phyloP scores from a whole-genome alignment of 2,888 invertebrate genomes.

The Heliconius sara region DNA sequence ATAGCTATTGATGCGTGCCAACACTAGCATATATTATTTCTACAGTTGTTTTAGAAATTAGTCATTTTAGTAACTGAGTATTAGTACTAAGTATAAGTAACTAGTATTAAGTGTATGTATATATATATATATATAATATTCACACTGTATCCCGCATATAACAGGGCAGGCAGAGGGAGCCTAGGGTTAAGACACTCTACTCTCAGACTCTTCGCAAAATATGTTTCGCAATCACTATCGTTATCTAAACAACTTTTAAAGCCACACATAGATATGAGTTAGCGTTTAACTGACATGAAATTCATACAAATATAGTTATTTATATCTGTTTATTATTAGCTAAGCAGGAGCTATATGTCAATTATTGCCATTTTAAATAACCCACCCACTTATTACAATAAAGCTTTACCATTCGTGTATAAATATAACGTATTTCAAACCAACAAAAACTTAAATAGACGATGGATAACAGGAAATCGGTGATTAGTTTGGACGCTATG shows the following conservation, averaged over 20 bases:
- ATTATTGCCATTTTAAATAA: neutral
- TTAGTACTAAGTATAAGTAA: too few species aligned
- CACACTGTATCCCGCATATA: too few species aligned
- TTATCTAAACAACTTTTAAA: neutral
- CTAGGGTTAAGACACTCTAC: too few species aligned
- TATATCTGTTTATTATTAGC: neutral
- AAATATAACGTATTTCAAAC: conserved; percentile 3
- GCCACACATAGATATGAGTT: neutral
- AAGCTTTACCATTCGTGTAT: neutral
- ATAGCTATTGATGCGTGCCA: neutral
- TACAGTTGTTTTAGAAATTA: neutral
- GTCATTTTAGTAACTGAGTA: neutral
- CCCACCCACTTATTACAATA: neutral
- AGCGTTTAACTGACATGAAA: neutral
- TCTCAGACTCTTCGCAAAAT: neutral
- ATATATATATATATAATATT: too few species aligned
- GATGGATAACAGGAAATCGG: neutral
- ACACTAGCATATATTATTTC: neutral
- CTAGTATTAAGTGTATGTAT: too few species aligned
- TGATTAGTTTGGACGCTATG: conserved; percentile 7
- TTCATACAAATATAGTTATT: neutral
- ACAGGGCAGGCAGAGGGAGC: too few species aligned
- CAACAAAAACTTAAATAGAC: neutral
- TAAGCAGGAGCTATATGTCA: neutral
- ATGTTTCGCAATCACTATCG: neutral